A percentile compares a stretch with the other conserved stretches of the same genome.
Evolutionary conservation across 2,888 invertebrate genomes (phyloP).

Genomic region (Marasmarcha lunaedactyla): DNA sequence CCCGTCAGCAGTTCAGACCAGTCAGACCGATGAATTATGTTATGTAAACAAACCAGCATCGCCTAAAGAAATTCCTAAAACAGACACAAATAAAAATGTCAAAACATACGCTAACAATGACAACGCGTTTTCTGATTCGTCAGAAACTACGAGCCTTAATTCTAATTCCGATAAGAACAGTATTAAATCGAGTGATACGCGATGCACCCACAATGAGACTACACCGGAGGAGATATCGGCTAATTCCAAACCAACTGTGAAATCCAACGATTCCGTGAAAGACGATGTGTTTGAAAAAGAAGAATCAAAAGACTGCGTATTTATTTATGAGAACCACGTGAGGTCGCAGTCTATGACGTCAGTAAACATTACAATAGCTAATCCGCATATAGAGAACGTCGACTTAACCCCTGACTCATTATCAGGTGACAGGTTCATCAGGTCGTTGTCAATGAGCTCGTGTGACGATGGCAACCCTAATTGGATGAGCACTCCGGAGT

Average conservation of each 20-base stretch:
- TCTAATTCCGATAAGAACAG: conserved; percentile 66
- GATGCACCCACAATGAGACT: conserved; percentile 48
- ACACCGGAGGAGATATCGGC: conserved; percentile 51
- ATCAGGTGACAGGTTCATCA: conserved; percentile 67
- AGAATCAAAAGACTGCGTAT: conserved; percentile 44
- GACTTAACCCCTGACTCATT: conserved; percentile 75
- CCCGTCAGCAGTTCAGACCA: conserved; percentile 78
- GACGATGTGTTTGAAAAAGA: conserved; percentile 53
- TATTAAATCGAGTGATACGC: conserved; percentile 51
- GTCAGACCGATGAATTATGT: conserved; percentile 51
- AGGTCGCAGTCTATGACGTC: conserved; percentile 74
- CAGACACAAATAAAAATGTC: conserved; percentile 21
- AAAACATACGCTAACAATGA: conserved; percentile 50
- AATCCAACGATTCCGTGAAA: conserved; percentile 46
- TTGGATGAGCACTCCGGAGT: conserved; percentile 86
- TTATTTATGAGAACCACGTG: conserved; percentile 50
- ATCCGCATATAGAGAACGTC: conserved; percentile 79
- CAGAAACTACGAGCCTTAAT: conserved; percentile 62
- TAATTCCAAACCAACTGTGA: conserved; percentile 50
- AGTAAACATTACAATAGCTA: conserved; percentile 77
- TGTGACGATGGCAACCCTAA: conserved; percentile 80
- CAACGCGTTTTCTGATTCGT: conserved; percentile 62
- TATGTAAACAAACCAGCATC: conserved; percentile 33
- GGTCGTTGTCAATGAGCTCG: conserved; percentile 75
- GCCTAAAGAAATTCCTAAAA: conserved; percentile 30